Conservation (phyloP, 2,797 vertebrate species). For the Mionectes olivaceus region DNA sequence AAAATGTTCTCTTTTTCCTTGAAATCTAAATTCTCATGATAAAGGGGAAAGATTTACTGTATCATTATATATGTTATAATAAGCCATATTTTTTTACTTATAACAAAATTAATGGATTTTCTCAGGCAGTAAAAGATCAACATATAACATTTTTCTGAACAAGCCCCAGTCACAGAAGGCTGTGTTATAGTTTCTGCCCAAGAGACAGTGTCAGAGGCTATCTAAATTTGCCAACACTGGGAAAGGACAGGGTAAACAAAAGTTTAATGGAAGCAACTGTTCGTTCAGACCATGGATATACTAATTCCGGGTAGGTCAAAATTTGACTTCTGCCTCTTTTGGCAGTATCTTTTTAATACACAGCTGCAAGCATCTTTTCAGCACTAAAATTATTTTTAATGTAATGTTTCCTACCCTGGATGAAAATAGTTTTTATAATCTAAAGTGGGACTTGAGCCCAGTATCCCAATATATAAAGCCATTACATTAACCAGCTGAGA, state of each 20-base stretch:
- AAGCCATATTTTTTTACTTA: not conserved
- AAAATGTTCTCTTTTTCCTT: not conserved
- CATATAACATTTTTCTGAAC: not conserved
- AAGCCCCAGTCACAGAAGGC: not conserved
- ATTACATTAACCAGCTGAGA: slow-evolving; percentile 67
- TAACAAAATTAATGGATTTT: not conserved
- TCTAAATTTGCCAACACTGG: not conserved
- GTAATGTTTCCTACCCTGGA: slow-evolving; percentile 38
- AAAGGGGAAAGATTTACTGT: not conserved
- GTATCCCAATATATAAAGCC: slow-evolving; percentile 48
- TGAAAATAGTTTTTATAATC: slow-evolving; percentile 58
- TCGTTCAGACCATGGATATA: not conserved
- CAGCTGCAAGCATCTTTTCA: slow-evolving; percentile 16
- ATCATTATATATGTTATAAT: not conserved
- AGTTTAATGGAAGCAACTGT: not conserved
- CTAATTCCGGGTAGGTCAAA: not conserved
- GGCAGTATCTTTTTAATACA: slow-evolving; percentile 38
- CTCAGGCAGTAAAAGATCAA: not conserved
- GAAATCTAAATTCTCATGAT: not conserved
- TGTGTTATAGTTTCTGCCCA: not conserved
- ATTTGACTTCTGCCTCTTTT: slow-evolving; percentile 2
- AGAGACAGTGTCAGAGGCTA: not conserved
- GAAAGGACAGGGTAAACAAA: not conserved
- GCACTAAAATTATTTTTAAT: slow-evolving; percentile 63
- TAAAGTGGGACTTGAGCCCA: slow-evolving; percentile 55